phyloP scores from a whole-genome alignment of 2,888 invertebrate species.

The Drosophila longiperda region DNA sequence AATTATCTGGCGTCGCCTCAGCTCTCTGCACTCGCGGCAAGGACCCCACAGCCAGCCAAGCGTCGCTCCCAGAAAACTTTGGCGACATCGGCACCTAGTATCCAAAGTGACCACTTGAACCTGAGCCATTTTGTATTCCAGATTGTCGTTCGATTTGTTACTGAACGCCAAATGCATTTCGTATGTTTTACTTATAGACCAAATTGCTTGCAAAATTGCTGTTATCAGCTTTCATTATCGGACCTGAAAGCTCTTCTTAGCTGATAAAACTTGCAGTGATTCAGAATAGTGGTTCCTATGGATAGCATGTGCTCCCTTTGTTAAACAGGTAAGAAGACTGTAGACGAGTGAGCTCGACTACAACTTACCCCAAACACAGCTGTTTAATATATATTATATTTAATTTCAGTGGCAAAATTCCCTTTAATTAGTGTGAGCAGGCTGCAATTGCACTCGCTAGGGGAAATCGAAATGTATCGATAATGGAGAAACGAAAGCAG shows the following conservation, averaged over 20 bases:
- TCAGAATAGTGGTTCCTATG: background rate
- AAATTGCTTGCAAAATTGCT: background rate
- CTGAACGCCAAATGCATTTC: conserved; percentile 3
- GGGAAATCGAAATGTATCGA: too few species aligned
- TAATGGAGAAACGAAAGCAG: too few species aligned
- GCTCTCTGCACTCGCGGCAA: conserved; percentile 9
- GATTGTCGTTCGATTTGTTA: background rate
- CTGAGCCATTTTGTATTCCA: conserved; percentile 9
- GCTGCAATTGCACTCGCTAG: too few species aligned
- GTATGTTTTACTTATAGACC: conserved; percentile 12
- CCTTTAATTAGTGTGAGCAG: too few species aligned
- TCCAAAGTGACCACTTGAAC: conserved; percentile 18
- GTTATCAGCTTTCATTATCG: conserved; percentile 2
- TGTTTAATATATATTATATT: too few species aligned
- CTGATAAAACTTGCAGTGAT: conserved; percentile 6
- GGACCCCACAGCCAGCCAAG: conserved; percentile 24
- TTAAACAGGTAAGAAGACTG: too few species aligned
- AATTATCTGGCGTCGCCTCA: conserved; percentile 8
- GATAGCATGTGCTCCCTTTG: too few species aligned
- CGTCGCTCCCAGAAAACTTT: conserved; percentile 8
- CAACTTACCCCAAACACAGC: too few species aligned
- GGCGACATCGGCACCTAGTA: conserved; percentile 11
- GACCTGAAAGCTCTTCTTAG: background rate
- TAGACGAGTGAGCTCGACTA: too few species aligned
- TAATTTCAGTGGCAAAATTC: too few species aligned